A percentile compares a stretch with the other conserved stretches of the same genome.
These are phyloP conservation scores for Alcis repandata DNA, from an alignment of 2,888 invertebrate genomes.

Conservation along the genomic window DNA sequence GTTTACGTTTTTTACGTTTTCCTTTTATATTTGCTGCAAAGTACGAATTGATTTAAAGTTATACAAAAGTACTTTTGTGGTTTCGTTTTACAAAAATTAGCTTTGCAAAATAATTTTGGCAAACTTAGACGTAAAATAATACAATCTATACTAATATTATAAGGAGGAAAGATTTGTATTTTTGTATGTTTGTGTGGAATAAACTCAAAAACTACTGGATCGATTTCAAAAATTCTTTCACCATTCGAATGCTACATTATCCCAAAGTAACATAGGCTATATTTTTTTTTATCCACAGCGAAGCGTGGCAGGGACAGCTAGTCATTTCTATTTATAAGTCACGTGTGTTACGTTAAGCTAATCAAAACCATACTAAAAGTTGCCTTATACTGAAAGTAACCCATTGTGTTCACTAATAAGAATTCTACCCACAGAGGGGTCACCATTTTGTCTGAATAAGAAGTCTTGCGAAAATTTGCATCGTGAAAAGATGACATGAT, in stretches of 20 bases:
- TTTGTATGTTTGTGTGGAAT: no score
- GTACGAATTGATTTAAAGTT: background rate
- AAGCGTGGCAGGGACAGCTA: no score
- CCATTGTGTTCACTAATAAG: constrained; percentile 11
- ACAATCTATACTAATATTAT: constrained; percentile 4
- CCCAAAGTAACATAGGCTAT: no score
- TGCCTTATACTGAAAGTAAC: constrained; percentile 18
- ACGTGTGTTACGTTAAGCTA: constrained; percentile 22
- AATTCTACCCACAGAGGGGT: constrained; percentile 14
- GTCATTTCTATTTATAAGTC: constrained; percentile 38
- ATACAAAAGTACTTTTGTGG: background rate
- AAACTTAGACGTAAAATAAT: constrained; percentile 9
- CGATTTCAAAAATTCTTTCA: no score
- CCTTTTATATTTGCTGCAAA: no score
- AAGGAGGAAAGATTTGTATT: no score
- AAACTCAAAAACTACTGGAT: no score
- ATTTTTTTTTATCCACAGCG: no score
- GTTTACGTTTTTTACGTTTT: no score
- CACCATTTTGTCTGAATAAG: constrained; percentile 15
- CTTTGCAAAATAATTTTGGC: background rate
- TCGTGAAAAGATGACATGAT: background rate
- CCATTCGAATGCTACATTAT: no score
- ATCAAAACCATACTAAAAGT: constrained; percentile 13
- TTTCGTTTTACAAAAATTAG: no score
- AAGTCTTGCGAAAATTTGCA: constrained; percentile 1